phyloP scores from a whole-genome alignment of 1,140 invertebrate genomes.

The Bombyx mandarina region DNA sequence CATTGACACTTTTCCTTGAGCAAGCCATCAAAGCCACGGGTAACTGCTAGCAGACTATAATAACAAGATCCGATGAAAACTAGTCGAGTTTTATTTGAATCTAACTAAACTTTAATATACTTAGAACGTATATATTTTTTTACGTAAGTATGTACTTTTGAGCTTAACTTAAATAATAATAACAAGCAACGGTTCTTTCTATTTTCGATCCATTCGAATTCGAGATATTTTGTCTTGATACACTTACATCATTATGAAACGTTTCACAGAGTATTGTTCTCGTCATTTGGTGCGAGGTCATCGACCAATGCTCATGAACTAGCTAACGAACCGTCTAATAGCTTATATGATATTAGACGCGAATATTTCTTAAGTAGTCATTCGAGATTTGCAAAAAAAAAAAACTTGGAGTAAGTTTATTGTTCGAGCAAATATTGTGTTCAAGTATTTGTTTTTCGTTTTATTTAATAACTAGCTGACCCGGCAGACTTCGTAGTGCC shows the following conservation, averaged over 20 bases:
- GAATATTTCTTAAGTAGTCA: too few species aligned
- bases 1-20: too few species aligned
- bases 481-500: too few species aligned
- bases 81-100: background rate
- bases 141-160: background rate
- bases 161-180: background rate
- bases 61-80: too few species aligned
- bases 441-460: too few species aligned
- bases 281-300: constrained; percentile 52
- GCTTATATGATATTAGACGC: constrained; percentile 13
- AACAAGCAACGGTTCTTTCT: constrained; percentile 2
- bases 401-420: too few species aligned
- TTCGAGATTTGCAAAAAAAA: too few species aligned
- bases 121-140: background rate
- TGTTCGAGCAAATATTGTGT: too few species aligned
- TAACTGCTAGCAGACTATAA: too few species aligned
- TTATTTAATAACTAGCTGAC: too few species aligned
- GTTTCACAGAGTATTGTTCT: constrained; percentile 52
- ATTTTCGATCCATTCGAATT: constrained; percentile 8
- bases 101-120: background rate
- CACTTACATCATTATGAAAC: constrained; percentile 31
- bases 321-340: constrained; percentile 16
- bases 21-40: too few species aligned
- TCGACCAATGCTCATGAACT: constrained; percentile 40
- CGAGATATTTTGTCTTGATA: constrained; percentile 12